Percentiles rank a stretch among this genome's conserved stretches.
Conservation (phyloP, 2,888 invertebrate genomes). For the Caenorhabditis angaria region DNA sequence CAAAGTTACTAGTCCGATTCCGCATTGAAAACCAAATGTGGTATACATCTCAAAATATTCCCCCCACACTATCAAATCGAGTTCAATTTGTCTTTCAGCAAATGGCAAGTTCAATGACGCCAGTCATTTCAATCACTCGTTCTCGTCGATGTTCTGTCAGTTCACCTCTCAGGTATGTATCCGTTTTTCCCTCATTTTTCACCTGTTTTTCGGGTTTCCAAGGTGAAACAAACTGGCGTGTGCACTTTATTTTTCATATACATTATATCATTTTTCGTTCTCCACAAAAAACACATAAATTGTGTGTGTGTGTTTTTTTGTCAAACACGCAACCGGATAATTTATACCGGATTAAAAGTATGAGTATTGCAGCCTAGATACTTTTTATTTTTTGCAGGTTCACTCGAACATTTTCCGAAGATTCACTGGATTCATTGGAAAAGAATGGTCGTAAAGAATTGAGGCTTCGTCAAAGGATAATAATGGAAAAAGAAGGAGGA, state of each 20-base stretch:
- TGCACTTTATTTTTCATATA: neutral
- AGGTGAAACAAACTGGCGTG: neutral
- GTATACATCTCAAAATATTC: no score
- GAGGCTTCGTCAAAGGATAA: conserved; percentile 42
- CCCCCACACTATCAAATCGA: no score
- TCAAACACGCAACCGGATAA: neutral
- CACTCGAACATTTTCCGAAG: conserved; percentile 59
- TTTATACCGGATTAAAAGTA: neutral
- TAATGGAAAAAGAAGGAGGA: conserved; percentile 33
- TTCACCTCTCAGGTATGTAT: conserved; percentile 39
- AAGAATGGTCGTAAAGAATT: conserved; percentile 53
- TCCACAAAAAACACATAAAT: neutral
- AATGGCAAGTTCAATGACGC: conserved; percentile 20
- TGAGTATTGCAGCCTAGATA: no score
- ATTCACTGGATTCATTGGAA: conserved; percentile 57
- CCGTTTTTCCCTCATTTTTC: conserved; percentile 8
- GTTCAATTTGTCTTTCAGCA: no score
- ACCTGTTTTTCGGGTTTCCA: conserved; percentile 17
- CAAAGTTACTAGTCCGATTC: no score
- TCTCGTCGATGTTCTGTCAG: conserved; percentile 50
- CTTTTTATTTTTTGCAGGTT: conserved; percentile 35
- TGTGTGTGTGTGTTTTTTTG: neutral
- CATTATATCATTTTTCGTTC: neutral
- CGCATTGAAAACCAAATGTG: no score
- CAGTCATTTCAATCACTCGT: conserved; percentile 45